A percentile compares a stretch with the other conserved stretches of the same genome.
These are phyloP conservation scores for Spongia lamella DNA, from an alignment of 37 sponge, comb jelly and placozoan genomes.

Conservation along the genomic window DNA sequence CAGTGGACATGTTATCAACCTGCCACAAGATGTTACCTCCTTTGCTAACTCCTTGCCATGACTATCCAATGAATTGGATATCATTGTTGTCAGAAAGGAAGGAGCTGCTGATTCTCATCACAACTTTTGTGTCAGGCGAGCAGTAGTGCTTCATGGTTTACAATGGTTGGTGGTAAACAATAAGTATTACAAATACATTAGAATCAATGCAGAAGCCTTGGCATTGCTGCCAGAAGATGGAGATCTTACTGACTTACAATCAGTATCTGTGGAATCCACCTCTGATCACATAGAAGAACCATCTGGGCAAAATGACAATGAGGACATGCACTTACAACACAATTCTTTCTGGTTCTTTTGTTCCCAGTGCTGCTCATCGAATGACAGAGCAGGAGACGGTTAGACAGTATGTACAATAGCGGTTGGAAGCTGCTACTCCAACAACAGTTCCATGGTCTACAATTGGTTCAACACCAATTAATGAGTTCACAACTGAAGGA, in stretches of 20 bases:
- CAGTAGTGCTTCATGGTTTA: constrained; percentile 33
- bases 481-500: constrained; percentile 37
- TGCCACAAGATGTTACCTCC: constrained; percentile 27
- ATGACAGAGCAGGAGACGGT: constrained; percentile 16
- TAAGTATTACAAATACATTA: constrained; percentile 11
- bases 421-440: neutral
- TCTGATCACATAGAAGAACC: no score
- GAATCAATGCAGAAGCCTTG: constrained; percentile 15
- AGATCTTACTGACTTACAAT: neutral
- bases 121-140: constrained; percentile 46
- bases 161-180: constrained; percentile 39
- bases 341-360: constrained; percentile 21
- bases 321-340: no score
- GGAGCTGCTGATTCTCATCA: neutral
- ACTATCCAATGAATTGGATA: constrained; percentile 15
- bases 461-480: constrained; percentile 15
- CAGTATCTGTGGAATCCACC: neutral
- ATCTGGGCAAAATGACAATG: no score
- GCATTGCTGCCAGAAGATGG: constrained; percentile 46
- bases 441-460: constrained; percentile 43
- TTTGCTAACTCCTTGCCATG: constrained; percentile 33
- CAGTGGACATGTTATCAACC: constrained; percentile 36
- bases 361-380: constrained; percentile 40
- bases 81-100: constrained; percentile 32
- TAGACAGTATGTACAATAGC: neutral